These are phyloP conservation scores for Echiichthys vipera DNA, from an alignment of 2,797 vertebrate species.

Conservation along the genomic window DNA sequence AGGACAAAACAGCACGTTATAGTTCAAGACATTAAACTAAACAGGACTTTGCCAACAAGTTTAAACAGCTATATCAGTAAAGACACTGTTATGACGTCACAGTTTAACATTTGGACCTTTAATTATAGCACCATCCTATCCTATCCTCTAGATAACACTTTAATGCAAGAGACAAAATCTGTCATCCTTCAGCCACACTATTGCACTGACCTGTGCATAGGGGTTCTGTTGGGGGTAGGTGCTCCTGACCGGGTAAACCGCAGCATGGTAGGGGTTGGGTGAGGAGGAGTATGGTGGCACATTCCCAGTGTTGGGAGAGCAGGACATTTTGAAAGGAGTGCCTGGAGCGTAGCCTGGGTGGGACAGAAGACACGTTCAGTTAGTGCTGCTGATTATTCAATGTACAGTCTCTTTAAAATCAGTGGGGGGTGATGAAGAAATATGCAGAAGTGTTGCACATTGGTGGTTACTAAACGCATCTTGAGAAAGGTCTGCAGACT, in stretches of 20 bases:
- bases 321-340: conserved; percentile 97
- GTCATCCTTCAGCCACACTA: background rate
- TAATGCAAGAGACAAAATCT: background rate
- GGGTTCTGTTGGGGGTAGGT: conserved; percentile 97
- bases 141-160: background rate
- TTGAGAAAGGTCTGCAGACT: background rate
- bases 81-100: background rate
- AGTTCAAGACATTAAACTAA: background rate
- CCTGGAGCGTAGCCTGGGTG: conserved; percentile 92
- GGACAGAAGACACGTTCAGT: conserved; percentile 9
- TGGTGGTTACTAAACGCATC: background rate
- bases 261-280: conserved; percentile 92
- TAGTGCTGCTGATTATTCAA: background rate
- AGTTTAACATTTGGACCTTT: background rate
- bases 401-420: background rate
- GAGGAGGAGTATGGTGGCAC: conserved; percentile 95
- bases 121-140: background rate
- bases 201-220: conserved; percentile 91
- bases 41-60: background rate
- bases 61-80: background rate
- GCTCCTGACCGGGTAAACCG: conserved; percentile 95
- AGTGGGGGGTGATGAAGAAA: background rate
- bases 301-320: conserved; percentile 94
- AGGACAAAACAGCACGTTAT: background rate
- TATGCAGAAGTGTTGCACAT: background rate